Evolutionary conservation across 2,888 invertebrate genomes (phyloP), one percentile per base, ranked within the genome.

Genomic region (Apamea crenata): DNA sequence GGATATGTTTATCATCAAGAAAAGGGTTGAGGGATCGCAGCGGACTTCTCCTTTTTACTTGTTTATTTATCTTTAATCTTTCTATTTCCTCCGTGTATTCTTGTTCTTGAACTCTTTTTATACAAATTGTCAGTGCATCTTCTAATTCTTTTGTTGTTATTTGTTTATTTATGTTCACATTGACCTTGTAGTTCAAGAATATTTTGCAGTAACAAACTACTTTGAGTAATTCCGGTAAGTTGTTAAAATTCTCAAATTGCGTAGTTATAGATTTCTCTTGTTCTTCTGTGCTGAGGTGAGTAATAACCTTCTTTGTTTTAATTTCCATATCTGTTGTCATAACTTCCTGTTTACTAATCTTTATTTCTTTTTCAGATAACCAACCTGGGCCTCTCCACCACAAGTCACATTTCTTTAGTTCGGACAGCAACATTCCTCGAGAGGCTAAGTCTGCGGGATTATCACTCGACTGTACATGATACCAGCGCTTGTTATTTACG

Each of bases 1-100:
- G 36, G 25, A 71, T 18, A n/a, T 70, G 36, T 56, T 70, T 70
- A 14, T 59, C 56, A 56, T 59, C 56, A 36, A 71, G 71, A 36
- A 12, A 59, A 36, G 56, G 56, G 56, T n/a, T 71, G 10, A 71
- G 56, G 36, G 56, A 56, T 59, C 40, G 71, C 36, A 59, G 5
- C 53, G 12, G 70, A 70, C 32, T 70, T 50, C 63, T n/a, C 3
- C 16, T 5, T 25, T 70, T 70, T 14, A 70, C 70, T 36, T 70
- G 32, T 36, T 53, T 70, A 53, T 32, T 32, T 53, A 53, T 63
- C 8, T 29, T 29, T 16, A 63, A 29, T 63, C 29, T 69, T 69
- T 32, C 29, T 50, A 69, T 69, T n/a, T 69, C 69, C 32, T 32
- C 50, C 25, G 3, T 50, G 25, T 25, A 69, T 63, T 63, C 63